Base-by-base conservation (phyloP, 2,113 vertebrate genomes). In the Lampris incognitus region DNA sequence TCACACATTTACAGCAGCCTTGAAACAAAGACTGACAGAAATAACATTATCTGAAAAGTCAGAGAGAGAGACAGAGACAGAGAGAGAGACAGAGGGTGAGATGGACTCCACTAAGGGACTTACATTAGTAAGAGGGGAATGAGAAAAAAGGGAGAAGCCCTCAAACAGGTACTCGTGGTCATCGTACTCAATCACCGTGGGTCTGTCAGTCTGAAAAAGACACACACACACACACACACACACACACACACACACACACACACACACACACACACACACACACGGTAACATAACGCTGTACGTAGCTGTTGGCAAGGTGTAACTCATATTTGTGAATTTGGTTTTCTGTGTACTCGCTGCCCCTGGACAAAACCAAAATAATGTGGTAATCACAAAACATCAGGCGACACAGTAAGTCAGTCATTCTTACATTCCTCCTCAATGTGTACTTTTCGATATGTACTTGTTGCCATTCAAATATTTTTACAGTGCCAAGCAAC, bases 81-180 rank as follows among this genome's bases (percentile, higher is more conserved):
- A 67, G 44, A 38, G 58, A 7, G 42, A 10, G 41, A 9, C 1
- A 52, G 50, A 39, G 71, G 50, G 9, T 2, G 58, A 51, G 24
- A 24, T 24, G 24, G 48, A 36, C 13, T 78, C 10, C 44, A 62
- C 24, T 24, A 46, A 49, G 9, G 40, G 52, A 88, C 97, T 97
- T 94, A 99, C 98, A 0, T 94, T 98, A 39, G 95, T 97, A 60
- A 99, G 94, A 0, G 97, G 96, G 1, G 94, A 94, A 42, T 99
- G 98, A n/a, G 97, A 95, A 93, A 99, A 98, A 85, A 99, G 95
- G 2, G 98, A 99, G 92, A 99, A 99, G 5, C 98, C 98, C 91
- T 99, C 98, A 72, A 99, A 99, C 88, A 99, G 97, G 77, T 99
- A 99, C 82, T 99, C 98, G 1, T 99, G 98, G 89, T 99, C 98